These are phyloP conservation scores for Ganaspis sp. DNA, from an alignment of 1,140 invertebrate species.

Conservation along the genomic window DNA sequence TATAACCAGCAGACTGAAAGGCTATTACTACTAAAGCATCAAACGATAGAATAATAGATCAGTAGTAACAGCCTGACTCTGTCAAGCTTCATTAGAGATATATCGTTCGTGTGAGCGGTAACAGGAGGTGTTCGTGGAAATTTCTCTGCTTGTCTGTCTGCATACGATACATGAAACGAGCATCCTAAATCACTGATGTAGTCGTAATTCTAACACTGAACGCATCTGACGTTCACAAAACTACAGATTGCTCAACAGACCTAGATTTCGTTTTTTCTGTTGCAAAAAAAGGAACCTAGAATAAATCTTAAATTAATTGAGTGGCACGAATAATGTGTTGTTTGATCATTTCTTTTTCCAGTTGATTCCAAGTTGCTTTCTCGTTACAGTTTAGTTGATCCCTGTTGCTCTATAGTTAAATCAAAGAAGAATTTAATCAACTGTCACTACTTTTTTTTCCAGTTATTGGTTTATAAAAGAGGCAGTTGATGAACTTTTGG, in stretches of 20 bases:
- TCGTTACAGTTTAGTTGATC: too few species aligned
- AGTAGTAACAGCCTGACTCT: constrained; percentile 30
- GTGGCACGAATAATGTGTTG: too few species aligned
- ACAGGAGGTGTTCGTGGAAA: constrained; percentile 19
- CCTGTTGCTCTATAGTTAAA: too few species aligned
- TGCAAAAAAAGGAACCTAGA: too few species aligned
- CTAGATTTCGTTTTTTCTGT: background rate
- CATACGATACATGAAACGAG: constrained; percentile 7
- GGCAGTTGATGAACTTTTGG: too few species aligned
- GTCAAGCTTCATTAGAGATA: constrained; percentile 30
- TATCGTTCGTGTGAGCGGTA: background rate
- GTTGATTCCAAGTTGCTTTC: too few species aligned
- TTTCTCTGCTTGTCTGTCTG: constrained; percentile 15
- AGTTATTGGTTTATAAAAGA: too few species aligned
- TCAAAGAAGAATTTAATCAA: too few species aligned
- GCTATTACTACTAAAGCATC: constrained; percentile 30
- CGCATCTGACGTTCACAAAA: background rate
- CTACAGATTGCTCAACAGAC: background rate
- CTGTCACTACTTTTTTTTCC: too few species aligned
- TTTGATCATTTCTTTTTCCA: too few species aligned
- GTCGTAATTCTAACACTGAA: constrained; percentile 8
- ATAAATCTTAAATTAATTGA: too few species aligned
- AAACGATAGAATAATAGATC: constrained; percentile 30
- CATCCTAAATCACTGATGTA: constrained; percentile 16
- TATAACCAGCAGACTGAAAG: background rate